Evolutionary conservation across 2,888 invertebrate genomes (phyloP), one percentile per base, ranked within the genome.

Genomic region (Disparrhopalites patrizii): DNA sequence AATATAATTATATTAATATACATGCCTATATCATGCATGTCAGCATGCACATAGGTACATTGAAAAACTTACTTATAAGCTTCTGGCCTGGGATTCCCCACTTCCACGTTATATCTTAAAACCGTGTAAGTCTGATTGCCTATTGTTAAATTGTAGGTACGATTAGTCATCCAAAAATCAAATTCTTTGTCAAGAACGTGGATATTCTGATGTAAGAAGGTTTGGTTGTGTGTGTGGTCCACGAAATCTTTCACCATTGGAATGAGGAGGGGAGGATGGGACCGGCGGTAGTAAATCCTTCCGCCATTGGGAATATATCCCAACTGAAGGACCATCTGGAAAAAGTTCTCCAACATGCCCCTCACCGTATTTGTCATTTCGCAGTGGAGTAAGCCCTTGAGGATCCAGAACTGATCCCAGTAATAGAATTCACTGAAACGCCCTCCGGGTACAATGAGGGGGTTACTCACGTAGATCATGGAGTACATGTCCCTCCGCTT

Each of bases 341-440:
- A 77, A 77, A 94, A 91, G 80, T 96, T 96, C 76, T 86, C 82
- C 68, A 96, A 83, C 88, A 96, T 93, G 1, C 90, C 89, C 64
- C 75, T 80, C 0, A 84, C 91, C 0, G 95, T 95, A 1, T 82
- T 73, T 61, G 82, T 79, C 95, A 96, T 94, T 78, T 90, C 91
- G 0, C 90, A 91, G 28, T 90, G 81, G 13, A 96, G 81, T 0
- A 96, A 83, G 2, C 96, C 96, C 75, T 89, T 86, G 73, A 95
- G 83, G 65, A 93, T 91, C 94, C 95, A 96, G 78, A 91, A 96
- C 0, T 93, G 91, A 79, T 96, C 95, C 95, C 95, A 95, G 79
- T 95, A 95, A 80, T 94, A 80, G 70, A 71, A 80, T 73, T 81
- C 83, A 38, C 81, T 76, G 74, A 83, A 83, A 71, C 96, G 83